Evolutionary conservation across 1,140 invertebrate genomes (phyloP).

Genomic region (Hylyphantes graminicola): DNA sequence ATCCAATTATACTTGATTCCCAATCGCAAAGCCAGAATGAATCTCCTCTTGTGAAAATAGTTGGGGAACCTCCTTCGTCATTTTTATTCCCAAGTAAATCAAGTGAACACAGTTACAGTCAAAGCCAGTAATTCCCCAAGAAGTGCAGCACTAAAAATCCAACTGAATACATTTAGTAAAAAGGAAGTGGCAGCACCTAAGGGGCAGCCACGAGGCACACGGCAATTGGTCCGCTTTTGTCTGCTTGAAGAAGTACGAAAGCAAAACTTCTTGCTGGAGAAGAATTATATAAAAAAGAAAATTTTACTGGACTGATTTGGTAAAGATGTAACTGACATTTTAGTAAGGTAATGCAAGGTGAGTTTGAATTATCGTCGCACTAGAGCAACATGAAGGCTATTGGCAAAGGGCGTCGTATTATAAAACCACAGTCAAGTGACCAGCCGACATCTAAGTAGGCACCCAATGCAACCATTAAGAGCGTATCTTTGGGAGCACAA

Average conservation of each 20-base stretch:
- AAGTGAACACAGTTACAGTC: neutral
- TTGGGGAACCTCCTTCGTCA: neutral
- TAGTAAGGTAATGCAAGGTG: no score
- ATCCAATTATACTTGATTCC: no score
- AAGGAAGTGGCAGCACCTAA: neutral
- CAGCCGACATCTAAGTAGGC: no score
- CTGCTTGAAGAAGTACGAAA: neutral
- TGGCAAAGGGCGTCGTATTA: no score
- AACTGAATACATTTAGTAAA: conserved; percentile 7
- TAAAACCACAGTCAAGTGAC: no score
- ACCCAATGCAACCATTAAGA: no score
- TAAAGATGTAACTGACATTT: neutral
- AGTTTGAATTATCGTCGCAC: no score
- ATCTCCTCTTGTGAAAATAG: neutral
- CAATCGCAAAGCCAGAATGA: neutral
- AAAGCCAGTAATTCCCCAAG: neutral
- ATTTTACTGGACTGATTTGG: neutral
- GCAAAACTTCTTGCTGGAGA: neutral
- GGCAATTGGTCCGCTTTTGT: neutral
- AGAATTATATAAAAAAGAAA: neutral
- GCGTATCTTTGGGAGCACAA: no score
- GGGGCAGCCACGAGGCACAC: neutral
- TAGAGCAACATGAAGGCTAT: no score
- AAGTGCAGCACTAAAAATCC: neutral
- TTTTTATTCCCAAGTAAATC: neutral